phyloP scores from a whole-genome alignment of 2,113 vertebrate species.

The Ptilonorhynchus violaceus region DNA sequence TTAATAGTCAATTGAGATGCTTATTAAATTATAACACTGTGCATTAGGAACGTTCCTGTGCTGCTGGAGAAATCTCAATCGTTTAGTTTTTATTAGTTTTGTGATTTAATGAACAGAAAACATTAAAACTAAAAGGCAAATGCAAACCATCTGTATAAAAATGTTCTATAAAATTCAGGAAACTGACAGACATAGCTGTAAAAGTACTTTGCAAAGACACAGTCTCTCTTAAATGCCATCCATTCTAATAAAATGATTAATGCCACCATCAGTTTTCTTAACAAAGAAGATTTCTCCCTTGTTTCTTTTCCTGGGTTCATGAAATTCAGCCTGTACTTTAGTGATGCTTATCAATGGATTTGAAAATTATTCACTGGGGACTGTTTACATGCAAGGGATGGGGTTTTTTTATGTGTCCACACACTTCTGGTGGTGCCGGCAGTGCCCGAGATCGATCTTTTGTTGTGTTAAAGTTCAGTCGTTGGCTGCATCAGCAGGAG shows the following conservation, averaged over 20 bases:
- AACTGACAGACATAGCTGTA: slow-evolving; percentile 17
- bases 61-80: neutral
- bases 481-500: neutral
- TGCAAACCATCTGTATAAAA: slow-evolving; percentile 45
- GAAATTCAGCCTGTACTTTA: neutral
- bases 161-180: neutral
- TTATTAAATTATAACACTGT: slow-evolving; percentile 56
- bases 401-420: neutral
- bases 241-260: neutral
- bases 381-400: neutral
- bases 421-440: neutral
- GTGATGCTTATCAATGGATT: neutral
- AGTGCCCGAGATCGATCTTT: fast-evolving
- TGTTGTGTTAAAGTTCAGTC: neutral
- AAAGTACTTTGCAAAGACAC: neutral
- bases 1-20: slow-evolving; percentile 57
- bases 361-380: neutral
- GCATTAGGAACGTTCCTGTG: neutral
- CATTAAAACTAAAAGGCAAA: slow-evolving; percentile 57
- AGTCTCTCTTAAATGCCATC: slow-evolving; percentile 3
- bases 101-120: slow-evolving; percentile 58
- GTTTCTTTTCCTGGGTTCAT: neutral
- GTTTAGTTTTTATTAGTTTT: slow-evolving; percentile 41
- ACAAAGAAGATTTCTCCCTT: neutral
- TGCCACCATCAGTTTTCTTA: neutral